Conservation (phyloP, 2,797 vertebrate genomes). For the Smutsia gigantea region DNA sequence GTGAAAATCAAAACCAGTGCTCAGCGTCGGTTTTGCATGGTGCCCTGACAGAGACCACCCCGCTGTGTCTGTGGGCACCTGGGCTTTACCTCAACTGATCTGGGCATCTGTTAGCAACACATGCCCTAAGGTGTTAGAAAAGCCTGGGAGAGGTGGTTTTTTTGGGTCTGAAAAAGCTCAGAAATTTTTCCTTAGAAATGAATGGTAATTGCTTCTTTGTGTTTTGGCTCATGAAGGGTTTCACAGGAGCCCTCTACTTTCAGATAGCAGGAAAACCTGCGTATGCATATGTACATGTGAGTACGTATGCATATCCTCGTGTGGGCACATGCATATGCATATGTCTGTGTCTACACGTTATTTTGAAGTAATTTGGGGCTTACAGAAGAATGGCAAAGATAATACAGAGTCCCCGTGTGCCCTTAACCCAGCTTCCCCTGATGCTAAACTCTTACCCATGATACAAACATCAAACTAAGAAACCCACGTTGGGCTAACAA, state of each 20-base stretch:
- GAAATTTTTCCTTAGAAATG: neutral
- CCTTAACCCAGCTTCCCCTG: accelerated
- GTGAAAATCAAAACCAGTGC: neutral
- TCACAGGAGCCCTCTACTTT: neutral
- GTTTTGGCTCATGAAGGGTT: neutral
- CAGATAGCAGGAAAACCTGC: neutral
- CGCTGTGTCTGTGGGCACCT: neutral
- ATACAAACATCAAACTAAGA: neutral
- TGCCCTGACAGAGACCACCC: too few species aligned
- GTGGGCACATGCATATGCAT: accelerated
- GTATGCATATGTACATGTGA: accelerated
- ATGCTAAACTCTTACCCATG: accelerated
- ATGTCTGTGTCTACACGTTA: accelerated
- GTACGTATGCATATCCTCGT: too few species aligned
- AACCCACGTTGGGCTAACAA: accelerated
- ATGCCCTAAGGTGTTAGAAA: neutral
- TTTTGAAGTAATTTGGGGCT: neutral
- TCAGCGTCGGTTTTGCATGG: too few species aligned
- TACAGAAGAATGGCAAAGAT: accelerated
- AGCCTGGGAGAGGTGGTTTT: neutral
- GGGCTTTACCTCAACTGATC: neutral
- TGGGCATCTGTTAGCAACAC: neutral
- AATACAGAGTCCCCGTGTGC: accelerated
- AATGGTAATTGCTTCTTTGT: neutral
- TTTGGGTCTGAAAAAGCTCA: neutral